Percentiles rank a stretch among this genome's conserved stretches.
These are phyloP conservation scores for Macrobrachium rosenbergii DNA, from an alignment of 1,140 invertebrate genomes.

Conservation along the genomic window DNA sequence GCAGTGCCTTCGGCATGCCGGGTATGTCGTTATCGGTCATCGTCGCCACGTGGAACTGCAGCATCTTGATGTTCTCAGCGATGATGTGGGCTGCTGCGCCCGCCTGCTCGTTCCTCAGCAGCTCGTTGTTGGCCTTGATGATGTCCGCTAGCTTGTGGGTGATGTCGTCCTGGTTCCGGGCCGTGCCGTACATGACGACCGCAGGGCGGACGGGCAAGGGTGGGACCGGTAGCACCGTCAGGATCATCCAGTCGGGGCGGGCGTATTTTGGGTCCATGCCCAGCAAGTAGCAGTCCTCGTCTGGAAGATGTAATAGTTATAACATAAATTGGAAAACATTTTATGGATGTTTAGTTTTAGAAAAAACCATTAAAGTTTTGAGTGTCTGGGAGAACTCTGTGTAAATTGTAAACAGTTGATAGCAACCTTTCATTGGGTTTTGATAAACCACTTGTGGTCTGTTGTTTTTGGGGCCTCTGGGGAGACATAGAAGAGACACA, in stretches of 20 bases:
- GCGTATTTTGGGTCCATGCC: conserved; percentile 97
- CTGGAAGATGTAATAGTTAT: conserved; percentile 69
- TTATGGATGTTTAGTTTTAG: background rate
- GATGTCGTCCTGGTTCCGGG: conserved; percentile 98
- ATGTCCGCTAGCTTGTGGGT: conserved; percentile 99
- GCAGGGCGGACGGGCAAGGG: conserved; percentile 92
- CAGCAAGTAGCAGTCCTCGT: conserved; percentile 96
- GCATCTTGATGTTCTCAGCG: conserved; percentile 95
- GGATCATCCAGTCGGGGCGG: conserved; percentile 99
- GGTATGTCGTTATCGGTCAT: conserved; percentile 99
- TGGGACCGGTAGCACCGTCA: conserved; percentile 97
- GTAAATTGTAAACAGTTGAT: too few species aligned
- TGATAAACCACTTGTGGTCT: too few species aligned
- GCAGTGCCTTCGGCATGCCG: conserved; percentile 96
- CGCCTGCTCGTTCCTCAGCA: conserved; percentile 93
- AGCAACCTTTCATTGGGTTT: too few species aligned
- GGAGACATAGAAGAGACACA: too few species aligned
- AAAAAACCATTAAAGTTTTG: too few species aligned
- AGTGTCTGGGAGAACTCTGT: too few species aligned
- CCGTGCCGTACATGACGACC: conserved; percentile 99
- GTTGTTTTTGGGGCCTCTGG: too few species aligned
- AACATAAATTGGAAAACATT: background rate
- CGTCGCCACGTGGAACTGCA: conserved; percentile 99
- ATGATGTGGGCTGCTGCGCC: conserved; percentile 98
- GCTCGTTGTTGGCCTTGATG: conserved; percentile 98